phyloP scores from a whole-genome alignment of 92 coral and sea anemone genomes.

The Nematostella vectensis region DNA sequence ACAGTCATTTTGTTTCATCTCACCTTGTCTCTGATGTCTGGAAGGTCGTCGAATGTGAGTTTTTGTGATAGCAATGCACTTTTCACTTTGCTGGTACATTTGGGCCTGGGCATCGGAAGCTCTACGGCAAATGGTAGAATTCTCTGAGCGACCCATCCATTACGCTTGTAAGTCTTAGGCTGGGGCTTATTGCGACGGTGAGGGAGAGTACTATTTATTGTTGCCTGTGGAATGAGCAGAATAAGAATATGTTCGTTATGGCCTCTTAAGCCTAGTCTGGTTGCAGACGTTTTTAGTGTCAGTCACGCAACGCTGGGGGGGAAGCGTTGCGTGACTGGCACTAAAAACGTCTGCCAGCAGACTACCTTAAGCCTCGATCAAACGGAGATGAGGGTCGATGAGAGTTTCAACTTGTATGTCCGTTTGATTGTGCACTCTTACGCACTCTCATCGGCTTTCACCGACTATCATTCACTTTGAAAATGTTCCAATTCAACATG shows the following conservation, averaged over 20 bases:
- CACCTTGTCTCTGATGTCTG: conserved; percentile 83
- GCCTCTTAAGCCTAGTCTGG: conserved; percentile 3
- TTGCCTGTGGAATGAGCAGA: conserved; percentile 6
- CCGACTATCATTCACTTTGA: no score
- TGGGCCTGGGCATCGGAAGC: conserved; percentile 42
- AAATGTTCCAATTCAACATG: no score
- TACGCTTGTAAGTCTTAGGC: conserved; percentile 23
- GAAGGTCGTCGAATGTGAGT: conserved; percentile 77
- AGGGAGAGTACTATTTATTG: background rate
- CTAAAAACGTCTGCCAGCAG: no score
- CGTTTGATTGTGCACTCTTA: no score
- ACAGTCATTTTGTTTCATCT: background rate
- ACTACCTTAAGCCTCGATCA: no score
- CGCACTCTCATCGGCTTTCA: no score
- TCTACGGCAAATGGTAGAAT: conserved; percentile 66
- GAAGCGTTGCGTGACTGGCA: no score
- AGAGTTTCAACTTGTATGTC: no score
- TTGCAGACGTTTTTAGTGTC: no score
- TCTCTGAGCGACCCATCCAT: conserved; percentile 84
- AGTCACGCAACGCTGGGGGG: no score
- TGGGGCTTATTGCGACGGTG: conserved; percentile 11
- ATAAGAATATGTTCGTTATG: conserved; percentile 1
- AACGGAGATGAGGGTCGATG: no score
- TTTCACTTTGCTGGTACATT: conserved; percentile 10
- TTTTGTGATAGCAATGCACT: conserved; percentile 10